Evolutionary conservation across 2,888 invertebrate genomes (phyloP).

Genomic region (Tethea ocularis): DNA sequence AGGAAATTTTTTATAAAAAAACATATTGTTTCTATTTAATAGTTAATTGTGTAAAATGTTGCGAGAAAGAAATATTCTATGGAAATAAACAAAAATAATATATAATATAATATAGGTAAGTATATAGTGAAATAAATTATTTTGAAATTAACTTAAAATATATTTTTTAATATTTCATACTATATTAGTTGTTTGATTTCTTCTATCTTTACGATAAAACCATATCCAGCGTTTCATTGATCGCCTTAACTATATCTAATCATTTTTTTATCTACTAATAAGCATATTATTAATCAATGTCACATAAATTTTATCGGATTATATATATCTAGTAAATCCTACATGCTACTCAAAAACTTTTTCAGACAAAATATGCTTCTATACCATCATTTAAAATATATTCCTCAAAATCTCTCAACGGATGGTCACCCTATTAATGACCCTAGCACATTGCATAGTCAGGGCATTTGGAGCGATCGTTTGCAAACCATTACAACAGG

Average conservation of each 20-base stretch:
- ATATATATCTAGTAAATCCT: not conserved
- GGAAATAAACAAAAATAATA: too few species aligned
- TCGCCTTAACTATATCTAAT: not conserved
- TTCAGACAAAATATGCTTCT: too few species aligned
- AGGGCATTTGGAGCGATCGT: slow-evolving; percentile 48
- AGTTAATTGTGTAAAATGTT: too few species aligned
- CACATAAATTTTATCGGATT: not conserved
- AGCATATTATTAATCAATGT: not conserved
- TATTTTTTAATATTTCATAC: too few species aligned
- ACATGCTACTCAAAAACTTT: too few species aligned
- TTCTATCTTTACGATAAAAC: not conserved
- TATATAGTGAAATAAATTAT: too few species aligned
- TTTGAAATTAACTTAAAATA: too few species aligned
- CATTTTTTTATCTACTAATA: not conserved
- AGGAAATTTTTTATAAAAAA: too few species aligned
- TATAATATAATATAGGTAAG: too few species aligned
- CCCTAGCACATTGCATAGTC: slow-evolving; percentile 42
- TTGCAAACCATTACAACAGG: slow-evolving; percentile 50
- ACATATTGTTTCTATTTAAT: too few species aligned
- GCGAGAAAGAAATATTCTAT: too few species aligned
- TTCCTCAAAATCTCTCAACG: slow-evolving; percentile 11
- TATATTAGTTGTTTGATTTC: too few species aligned
- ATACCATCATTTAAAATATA: not conserved
- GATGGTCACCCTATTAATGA: slow-evolving; percentile 35
- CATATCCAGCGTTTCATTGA: not conserved